Evolutionary conservation across 2,888 invertebrate genomes (phyloP), one percentile per base, ranked within the genome.

Genomic region (Drosophila tripunctata): DNA sequence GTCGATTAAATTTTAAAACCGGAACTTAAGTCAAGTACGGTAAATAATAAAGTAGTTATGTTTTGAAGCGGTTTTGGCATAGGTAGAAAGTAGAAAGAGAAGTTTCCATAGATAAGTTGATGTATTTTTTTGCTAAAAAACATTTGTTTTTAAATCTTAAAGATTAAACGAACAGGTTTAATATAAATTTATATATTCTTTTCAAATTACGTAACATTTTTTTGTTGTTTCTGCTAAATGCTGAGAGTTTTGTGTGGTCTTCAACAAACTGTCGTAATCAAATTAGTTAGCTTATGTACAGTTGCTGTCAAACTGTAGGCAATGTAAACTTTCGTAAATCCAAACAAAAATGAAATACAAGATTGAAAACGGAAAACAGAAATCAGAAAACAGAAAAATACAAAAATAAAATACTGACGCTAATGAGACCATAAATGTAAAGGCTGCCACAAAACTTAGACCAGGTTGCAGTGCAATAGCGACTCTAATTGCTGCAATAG

Each of bases 401-500:
- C 36, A 14, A 58, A 52, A 50, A 33, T 33, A 36, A 67, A 69
- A 61, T 48, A 48, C 67, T 75, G 84, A 81, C 84, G 75, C 78
- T 81, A 81, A 81, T 81, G 81, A 81, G 81, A 73, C 84, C 76
- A 71, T 81, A 81, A 78, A 78, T 78, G 81, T 74, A 66, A 55
- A 62, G 70, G 60, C 66, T 66, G 77, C 67, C 66, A 68, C 67
- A 65, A 75, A 67, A 62, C 65, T 47, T 51, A 30, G 43, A 8
- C 27, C 15, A 24, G n/a, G 35, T 44, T 30, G 50, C 62, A 67
- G 62, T 67, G 67, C 63, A 66, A 61, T 61, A 58, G 75, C 66
- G 63, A 78, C 80, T 84, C 78, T 81, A 81, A 81, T 81, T 81
- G 84, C 80, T 63, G 84, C 80, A 80, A 78, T 77, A 80, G 81